Evolutionary conservation across 2,113 vertebrate genomes (phyloP).

Genomic region (Macaca fascicularis): T2T-MFA8v1.1 NC_088389.1:49946501-49947000

Average conservation of each 20-base stretch:
- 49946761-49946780: background rate
- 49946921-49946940: background rate
- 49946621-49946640: background rate
- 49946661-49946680: background rate
- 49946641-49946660: background rate
- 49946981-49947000: background rate
- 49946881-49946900: background rate
- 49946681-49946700: background rate
- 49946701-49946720: background rate
- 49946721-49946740: background rate
- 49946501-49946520: background rate
- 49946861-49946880: background rate
- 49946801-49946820: background rate
- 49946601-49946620: background rate
- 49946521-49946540: background rate
- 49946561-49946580: background rate
- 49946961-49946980: background rate
- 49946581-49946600: background rate
- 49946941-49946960: background rate
- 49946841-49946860: background rate
- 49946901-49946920: background rate
- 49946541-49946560: accelerated
- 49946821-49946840: background rate
- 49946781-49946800: constrained; percentile 27
- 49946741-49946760: background rate